Percentiles rank a stretch among this genome's conserved stretches.
These are phyloP conservation scores for Melanotaenia trifasciata DNA, from an alignment of 2,797 vertebrate species.

Conservation along the genomic window DNA sequence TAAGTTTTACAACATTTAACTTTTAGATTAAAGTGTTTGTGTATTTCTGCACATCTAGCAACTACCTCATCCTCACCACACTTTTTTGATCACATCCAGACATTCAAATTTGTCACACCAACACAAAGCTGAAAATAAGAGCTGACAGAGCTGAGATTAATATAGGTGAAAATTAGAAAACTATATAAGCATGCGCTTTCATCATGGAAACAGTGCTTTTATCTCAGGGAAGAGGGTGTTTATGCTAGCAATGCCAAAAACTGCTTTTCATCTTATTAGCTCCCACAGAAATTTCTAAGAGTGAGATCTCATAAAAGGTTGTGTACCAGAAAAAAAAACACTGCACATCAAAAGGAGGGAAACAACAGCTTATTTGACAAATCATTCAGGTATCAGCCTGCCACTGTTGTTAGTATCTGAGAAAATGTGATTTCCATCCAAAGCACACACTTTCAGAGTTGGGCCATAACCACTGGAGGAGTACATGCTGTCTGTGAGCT, in stretches of 20 bases:
- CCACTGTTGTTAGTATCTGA: slow-evolving; percentile 6
- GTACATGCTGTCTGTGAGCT: slow-evolving; percentile 24
- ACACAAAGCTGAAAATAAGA: slow-evolving; percentile 54
- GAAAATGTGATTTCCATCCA: slow-evolving; percentile 45
- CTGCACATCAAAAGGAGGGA: slow-evolving; percentile 71
- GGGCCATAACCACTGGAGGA: slow-evolving; percentile 27
- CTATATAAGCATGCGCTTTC: slow-evolving; percentile 69
- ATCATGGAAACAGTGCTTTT: slow-evolving; percentile 71
- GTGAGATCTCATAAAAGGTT: slow-evolving; percentile 53
- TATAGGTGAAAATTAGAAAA: slow-evolving; percentile 67
- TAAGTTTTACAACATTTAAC: slow-evolving; percentile 34
- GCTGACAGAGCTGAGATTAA: slow-evolving; percentile 52
- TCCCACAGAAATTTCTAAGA: slow-evolving; percentile 52
- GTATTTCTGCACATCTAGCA: slow-evolving; percentile 43
- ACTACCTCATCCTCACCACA: slow-evolving; percentile 4
- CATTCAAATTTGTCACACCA: slow-evolving; percentile 34
- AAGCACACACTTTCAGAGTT: slow-evolving; percentile 20
- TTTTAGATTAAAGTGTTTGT: slow-evolving; percentile 52
- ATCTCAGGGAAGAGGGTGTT: slow-evolving; percentile 71
- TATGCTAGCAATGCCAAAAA: slow-evolving; percentile 60
- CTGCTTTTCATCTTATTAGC: slow-evolving; percentile 71
- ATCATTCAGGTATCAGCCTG: slow-evolving; percentile 57
- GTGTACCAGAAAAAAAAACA: slow-evolving; percentile 38
- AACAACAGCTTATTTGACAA: slow-evolving; percentile 58
- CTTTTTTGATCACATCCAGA: slow-evolving; percentile 28